These are phyloP conservation scores for Celastrina argiolus DNA, from an alignment of 2,888 invertebrate species.

Conservation along the genomic window DNA sequence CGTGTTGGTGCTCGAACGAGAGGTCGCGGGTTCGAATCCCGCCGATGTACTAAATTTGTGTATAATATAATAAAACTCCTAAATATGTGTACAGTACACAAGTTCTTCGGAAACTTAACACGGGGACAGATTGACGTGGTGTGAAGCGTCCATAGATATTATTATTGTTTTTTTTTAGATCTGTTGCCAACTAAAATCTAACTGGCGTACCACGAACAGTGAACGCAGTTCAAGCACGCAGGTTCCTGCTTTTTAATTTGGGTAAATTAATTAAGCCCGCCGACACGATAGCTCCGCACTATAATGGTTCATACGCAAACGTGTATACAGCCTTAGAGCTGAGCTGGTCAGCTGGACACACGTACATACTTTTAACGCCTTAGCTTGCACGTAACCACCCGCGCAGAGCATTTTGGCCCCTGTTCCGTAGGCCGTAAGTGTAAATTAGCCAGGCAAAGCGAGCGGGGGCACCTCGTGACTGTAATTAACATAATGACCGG, in stretches of 20 bases:
- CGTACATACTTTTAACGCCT: conserved; percentile 22
- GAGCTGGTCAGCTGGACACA: conserved; percentile 19
- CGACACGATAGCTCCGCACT: conserved; percentile 2
- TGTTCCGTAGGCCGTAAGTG: conserved; percentile 29
- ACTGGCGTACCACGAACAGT: background rate
- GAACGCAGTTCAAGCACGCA: background rate
- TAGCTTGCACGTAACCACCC: conserved; percentile 9
- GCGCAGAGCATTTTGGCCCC: conserved; percentile 32
- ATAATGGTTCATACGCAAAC: background rate
- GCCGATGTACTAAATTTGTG: too few species aligned
- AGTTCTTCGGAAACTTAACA: too few species aligned
- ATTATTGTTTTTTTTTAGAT: too few species aligned
- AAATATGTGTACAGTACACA: too few species aligned
- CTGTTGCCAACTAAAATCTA: too few species aligned
- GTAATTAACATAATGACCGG: conserved; percentile 55
- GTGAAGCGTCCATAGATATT: too few species aligned
- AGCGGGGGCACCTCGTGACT: conserved; percentile 33
- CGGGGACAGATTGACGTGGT: too few species aligned
- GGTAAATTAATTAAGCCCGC: background rate
- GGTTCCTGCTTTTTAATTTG: background rate
- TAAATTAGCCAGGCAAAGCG: conserved; percentile 33
- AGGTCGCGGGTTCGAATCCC: too few species aligned
- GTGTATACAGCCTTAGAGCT: conserved; percentile 13
- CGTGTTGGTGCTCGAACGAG: too few species aligned
- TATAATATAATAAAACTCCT: too few species aligned